Base-by-base conservation (phyloP, 30 jellyfish, hydroid and myxozoan species). In the Calvadosia cruxmelitensis region DNA sequence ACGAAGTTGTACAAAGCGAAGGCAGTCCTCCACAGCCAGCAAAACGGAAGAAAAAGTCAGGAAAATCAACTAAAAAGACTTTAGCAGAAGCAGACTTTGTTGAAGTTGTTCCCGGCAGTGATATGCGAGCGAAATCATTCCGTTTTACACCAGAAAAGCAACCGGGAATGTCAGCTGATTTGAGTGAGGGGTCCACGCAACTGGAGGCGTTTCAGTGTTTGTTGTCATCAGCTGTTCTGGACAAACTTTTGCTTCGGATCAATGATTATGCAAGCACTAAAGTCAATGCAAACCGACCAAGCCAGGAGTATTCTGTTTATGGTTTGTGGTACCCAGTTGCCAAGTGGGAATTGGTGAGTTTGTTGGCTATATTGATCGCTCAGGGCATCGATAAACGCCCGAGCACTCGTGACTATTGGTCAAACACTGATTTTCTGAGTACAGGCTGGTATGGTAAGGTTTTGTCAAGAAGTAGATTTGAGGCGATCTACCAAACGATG, bases 401-500 rank as follows among this genome's bases (percentile, higher is more conserved):
- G 13, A 2, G 28, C 23, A 32, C 65, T 3, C 1, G 23, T 5
- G 85, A 53, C 23, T 72, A 72, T 27, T 72, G 83, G 83, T 72
- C 82, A 5, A 10, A 5, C 2, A 28, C 29, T 23, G 34, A 67
- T 20, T 13, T 24, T 13, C 10, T 2, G 34, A 53, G 62, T 31
- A 34, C 82, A 20, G 67, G 81, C 0, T 72, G 83, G 69, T 50
- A 70, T 29, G 15, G 26, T 26, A 23, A 29, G 3, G 51, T 70
- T 34, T 50, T 70, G 49, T 78, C 81, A 36, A 42, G 80, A 25
- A 29, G 27, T 13, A 70, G 80, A 30, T 70, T 36, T 48, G 78
- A 70, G 50, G 78, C 65, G n/a, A 50, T 70, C 25, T 26, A 62
- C 35, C 80, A 70, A n/a, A 70, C 82, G 31, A 57, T 72, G 83